These are phyloP conservation scores for Nanorana parkeri DNA, from an alignment of 2,113 vertebrate genomes.

Conservation along the genomic window DNA sequence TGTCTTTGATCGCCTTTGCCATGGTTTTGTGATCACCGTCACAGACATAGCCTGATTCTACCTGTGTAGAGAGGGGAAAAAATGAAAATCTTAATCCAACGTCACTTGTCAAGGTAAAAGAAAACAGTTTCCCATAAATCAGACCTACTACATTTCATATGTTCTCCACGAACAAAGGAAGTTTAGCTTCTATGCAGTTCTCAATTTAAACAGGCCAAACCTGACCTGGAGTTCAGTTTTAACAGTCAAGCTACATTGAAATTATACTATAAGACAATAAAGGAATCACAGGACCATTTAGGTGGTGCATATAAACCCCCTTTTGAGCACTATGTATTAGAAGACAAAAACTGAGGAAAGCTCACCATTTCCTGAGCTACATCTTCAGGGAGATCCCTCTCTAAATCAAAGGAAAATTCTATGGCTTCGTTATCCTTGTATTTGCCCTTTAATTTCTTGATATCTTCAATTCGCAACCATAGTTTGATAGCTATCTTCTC, in stretches of 20 bases:
- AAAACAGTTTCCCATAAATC: neutral
- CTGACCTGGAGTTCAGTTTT: no score
- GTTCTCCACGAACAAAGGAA: no score
- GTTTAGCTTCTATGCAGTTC: no score
- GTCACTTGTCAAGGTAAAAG: neutral
- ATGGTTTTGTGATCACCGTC: conserved; percentile 99
- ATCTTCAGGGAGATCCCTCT: conserved; percentile 94
- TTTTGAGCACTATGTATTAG: no score
- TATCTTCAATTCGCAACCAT: conserved; percentile 97
- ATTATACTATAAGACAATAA: no score
- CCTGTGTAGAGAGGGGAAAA: conserved; percentile 70
- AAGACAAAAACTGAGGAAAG: neutral
- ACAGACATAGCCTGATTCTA: conserved; percentile 97
- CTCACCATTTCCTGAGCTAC: conserved; percentile 99
- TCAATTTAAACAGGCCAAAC: no score
- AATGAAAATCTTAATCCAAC: no score
- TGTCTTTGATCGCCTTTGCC: conserved; percentile 98
- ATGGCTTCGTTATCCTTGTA: conserved; percentile 99
- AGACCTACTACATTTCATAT: neutral
- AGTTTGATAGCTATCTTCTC: conserved; percentile 97
- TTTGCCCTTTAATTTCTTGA: conserved; percentile 98
- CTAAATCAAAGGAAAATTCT: conserved; percentile 97
- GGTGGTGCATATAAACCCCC: no score
- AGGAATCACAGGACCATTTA: no score
- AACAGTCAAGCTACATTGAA: no score